phyloP scores from a whole-genome alignment of 1,140 invertebrate species.

The Trichonephila inaurata region DNA sequence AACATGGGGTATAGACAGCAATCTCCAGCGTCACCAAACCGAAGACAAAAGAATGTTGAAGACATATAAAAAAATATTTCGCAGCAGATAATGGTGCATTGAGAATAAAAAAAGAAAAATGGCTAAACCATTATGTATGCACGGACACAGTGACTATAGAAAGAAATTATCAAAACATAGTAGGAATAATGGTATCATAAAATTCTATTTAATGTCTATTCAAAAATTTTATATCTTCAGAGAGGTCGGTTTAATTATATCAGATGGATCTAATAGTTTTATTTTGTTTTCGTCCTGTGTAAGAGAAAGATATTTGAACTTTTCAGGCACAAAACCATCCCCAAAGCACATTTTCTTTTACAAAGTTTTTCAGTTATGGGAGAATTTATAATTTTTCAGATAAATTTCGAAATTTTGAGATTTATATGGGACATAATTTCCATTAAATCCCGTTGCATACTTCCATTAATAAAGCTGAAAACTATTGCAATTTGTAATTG shows the following conservation, averaged over 20 bases:
- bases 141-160: neutral
- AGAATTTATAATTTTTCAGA: no score
- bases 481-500: no score
- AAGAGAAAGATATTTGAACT: no score
- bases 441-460: no score
- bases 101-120: neutral
- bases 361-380: no score
- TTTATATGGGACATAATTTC: no score
- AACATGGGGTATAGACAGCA: neutral
- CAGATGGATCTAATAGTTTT: neutral
- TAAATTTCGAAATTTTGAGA: no score
- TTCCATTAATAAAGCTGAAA: no score
- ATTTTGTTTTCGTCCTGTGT: no score
- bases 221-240: neutral
- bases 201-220: neutral
- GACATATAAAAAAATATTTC: constrained; percentile 22
- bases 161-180: neutral
- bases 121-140: neutral
- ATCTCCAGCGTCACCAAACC: constrained; percentile 30
- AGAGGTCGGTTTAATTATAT: neutral
- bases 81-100: neutral
- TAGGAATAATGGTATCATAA: neutral
- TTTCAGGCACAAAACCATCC: no score
- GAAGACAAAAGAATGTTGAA: constrained; percentile 15
- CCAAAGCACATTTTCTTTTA: no score